Conservation (phyloP, 1,140 invertebrate species). For the Arion vulgaris region DNA sequence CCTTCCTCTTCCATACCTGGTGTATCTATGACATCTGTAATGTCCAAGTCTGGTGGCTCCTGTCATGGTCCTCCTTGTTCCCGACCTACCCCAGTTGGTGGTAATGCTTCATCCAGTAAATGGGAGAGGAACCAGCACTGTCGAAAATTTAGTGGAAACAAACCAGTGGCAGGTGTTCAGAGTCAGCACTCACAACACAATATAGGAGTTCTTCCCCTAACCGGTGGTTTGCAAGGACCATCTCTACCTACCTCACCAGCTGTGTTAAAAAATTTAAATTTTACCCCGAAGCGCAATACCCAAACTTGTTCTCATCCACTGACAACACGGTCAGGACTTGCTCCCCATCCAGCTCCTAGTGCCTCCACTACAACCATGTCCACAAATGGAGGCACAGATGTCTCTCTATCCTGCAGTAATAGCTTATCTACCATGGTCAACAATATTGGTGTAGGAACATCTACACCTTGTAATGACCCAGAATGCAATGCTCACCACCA, state of each 20-base stretch:
- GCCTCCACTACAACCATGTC: slow-evolving; percentile 1
- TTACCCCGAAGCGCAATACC: slow-evolving; percentile 10
- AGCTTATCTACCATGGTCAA: slow-evolving; percentile 57
- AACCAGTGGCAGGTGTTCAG: slow-evolving; percentile 9
- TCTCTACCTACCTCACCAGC: slow-evolving; percentile 15
- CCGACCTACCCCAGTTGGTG: slow-evolving; percentile 63
- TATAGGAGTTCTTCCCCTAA: slow-evolving; percentile 11
- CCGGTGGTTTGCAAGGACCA: slow-evolving; percentile 13
- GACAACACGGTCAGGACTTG: not conserved
- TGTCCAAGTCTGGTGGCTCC: not conserved
- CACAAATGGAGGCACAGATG: not conserved
- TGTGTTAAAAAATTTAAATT: slow-evolving; percentile 9
- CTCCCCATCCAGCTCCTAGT: not conserved
- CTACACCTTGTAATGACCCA: slow-evolving; percentile 64
- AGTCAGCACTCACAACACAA: not conserved
- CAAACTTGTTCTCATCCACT: slow-evolving; percentile 12
- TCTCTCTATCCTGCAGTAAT: not conserved
- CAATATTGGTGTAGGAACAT: slow-evolving; percentile 66
- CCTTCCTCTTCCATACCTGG: slow-evolving; percentile 28
- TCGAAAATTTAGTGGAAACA: slow-evolving; percentile 13
- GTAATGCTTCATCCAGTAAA: slow-evolving; percentile 52
- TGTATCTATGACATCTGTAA: slow-evolving; percentile 3
- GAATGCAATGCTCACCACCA: slow-evolving; percentile 64
- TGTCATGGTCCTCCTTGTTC: slow-evolving; percentile 57
- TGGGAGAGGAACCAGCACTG: slow-evolving; percentile 38